phyloP scores from a whole-genome alignment of 2,113 vertebrate species.

The Casuarius casuarius region DNA sequence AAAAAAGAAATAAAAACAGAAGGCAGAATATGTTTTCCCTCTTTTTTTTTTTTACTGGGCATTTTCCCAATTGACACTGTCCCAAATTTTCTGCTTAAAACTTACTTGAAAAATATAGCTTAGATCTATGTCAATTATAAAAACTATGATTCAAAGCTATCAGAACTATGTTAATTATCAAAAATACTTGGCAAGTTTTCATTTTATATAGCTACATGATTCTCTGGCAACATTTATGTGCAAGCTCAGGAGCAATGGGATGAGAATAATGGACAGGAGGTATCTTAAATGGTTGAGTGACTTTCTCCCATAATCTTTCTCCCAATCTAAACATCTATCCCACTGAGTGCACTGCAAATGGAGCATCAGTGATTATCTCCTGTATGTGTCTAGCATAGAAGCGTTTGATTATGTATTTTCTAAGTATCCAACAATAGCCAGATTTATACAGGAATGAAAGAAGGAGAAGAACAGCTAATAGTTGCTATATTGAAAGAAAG shows the following conservation, averaged over 20 bases:
- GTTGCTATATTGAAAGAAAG: conserved; percentile 11
- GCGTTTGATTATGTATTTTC: neutral
- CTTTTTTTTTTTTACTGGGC: neutral
- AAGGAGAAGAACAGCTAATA: neutral
- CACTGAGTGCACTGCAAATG: neutral
- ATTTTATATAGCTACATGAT: neutral
- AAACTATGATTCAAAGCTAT: neutral
- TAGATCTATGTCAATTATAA: conserved; percentile 2
- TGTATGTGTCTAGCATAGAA: neutral
- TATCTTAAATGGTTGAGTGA: neutral
- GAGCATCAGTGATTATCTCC: neutral
- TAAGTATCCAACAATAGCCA: neutral
- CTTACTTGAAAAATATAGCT: neutral
- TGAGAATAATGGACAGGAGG: neutral
- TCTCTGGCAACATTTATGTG: neutral
- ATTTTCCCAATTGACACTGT: neutral
- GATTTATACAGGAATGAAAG: neutral
- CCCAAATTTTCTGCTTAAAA: neutral
- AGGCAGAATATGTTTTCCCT: neutral
- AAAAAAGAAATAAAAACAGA: neutral
- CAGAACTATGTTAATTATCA: neutral
- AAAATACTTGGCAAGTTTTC: neutral
- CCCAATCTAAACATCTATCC: neutral
- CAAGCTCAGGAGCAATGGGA: neutral
- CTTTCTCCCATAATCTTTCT: neutral